Base-by-base conservation (phyloP, 2,113 vertebrate species). In the Daphoenositta chrysoptera region DNA sequence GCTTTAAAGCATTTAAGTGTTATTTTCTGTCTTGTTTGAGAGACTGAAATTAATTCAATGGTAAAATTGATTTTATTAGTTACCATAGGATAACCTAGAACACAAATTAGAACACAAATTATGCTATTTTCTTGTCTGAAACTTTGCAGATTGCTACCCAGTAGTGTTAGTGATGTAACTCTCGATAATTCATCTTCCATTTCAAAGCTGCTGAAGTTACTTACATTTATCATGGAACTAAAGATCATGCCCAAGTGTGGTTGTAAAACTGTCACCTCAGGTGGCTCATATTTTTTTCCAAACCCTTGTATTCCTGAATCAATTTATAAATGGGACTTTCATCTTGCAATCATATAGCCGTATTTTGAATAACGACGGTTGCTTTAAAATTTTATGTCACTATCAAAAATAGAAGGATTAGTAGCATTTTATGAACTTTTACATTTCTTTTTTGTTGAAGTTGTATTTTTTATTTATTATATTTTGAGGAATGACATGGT, bases 361-460 rank as follows among this genome's bases (percentile, higher is more conserved):
- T 24, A 37, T 53, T 81, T 57, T 51, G n/a, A 81, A 42, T n/a
- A 81, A 54, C 2, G 0, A 31, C 0, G 0, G 0, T 58, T 84
- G 37, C 3, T 69, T 69, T 39, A 47, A 73, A 42, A 16, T 23
- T 57, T 40, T 39, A 15, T 47, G 39, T 51, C 27, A 51, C 15
- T 61, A 42, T 39, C 13, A 73, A 81, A 84, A 56, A 56, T 30
- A 53, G 12, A 28, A 61, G 27, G 4, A 66, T 64, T 15, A 78
- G 1, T 61, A 68, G 10, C 3, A 42, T 64, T 27, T 57, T 37
- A 35, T 69, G 5, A 64, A n/a, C 3, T 13, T 40, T 7, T 40
- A 8, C 6, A 6, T 8, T 60, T 69, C 42, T 54, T 71, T 72
- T 44, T 45, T 27, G 1, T 60, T 64, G 11, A 60, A 56, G 7